Evolutionary conservation across 2,113 vertebrate genomes (phyloP).

Genomic region (Pagrus major): DNA sequence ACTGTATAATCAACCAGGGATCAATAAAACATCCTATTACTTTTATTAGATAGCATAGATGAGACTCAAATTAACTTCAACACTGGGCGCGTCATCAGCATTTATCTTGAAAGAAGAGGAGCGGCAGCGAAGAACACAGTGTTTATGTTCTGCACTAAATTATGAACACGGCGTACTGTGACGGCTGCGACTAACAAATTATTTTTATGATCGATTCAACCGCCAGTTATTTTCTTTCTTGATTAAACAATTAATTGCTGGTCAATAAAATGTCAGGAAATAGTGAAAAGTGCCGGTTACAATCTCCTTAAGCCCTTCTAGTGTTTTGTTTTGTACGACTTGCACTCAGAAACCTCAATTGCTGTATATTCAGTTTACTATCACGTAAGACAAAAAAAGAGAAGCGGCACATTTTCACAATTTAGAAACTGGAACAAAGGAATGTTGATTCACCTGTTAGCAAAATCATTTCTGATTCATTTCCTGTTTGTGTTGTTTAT

Average conservation of each 20-base stretch:
- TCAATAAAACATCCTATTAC: conserved; percentile 32
- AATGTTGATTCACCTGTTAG: too few species aligned
- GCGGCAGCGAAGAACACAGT: not conserved
- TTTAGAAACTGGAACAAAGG: too few species aligned
- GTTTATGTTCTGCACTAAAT: not conserved
- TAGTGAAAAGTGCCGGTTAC: not conserved
- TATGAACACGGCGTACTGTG: not conserved
- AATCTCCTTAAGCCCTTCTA: not conserved
- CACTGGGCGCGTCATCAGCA: conserved; percentile 10
- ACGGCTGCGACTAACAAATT: not conserved
- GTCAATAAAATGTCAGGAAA: not conserved
- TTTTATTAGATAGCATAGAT: conserved; percentile 18
- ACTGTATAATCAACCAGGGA: conserved; percentile 19
- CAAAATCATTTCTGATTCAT: too few species aligned
- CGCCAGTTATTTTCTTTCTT: not conserved
- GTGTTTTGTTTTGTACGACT: too few species aligned
- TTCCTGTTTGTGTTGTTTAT: too few species aligned
- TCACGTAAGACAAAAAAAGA: too few species aligned
- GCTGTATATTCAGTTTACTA: too few species aligned
- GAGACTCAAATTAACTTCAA: conserved; percentile 4
- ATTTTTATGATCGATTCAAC: not conserved
- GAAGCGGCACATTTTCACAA: too few species aligned
- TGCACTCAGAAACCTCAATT: too few species aligned
- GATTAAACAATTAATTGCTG: not conserved
- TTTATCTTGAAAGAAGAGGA: conserved; percentile 21